Evolutionary conservation across 2,113 vertebrate genomes (phyloP).

Genomic region (Pterocles burchelli): DNA sequence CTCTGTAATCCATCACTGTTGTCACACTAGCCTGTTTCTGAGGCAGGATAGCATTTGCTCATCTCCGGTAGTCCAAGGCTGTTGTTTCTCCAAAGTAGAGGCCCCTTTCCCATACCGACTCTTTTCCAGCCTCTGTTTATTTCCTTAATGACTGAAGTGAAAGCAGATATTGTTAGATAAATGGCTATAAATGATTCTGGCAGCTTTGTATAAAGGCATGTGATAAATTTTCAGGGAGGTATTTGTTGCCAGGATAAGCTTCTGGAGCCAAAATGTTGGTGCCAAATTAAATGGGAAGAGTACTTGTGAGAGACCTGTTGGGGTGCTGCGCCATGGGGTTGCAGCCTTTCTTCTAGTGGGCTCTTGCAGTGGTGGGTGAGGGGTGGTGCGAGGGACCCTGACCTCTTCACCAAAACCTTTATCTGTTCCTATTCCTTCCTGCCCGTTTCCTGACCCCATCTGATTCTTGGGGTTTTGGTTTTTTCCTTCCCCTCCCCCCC

Average conservation of each 20-base stretch:
- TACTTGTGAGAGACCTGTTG: neutral
- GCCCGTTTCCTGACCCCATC: accelerated
- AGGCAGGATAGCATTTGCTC: neutral
- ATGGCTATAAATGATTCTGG: conserved; percentile 45
- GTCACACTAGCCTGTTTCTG: conserved; percentile 30
- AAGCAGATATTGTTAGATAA: conserved; percentile 53
- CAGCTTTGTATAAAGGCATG: conserved; percentile 15
- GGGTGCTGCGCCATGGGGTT: neutral
- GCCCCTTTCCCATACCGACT: neutral
- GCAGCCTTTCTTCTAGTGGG: neutral
- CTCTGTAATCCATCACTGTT: conserved; percentile 30
- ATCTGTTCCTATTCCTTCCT: neutral
- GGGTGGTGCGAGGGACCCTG: accelerated
- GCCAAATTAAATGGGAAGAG: neutral
- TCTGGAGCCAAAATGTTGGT: neutral
- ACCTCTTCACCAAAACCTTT: neutral
- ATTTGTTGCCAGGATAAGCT: conserved; percentile 13
- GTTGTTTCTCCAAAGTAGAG: neutral
- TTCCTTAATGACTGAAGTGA: conserved; percentile 33
- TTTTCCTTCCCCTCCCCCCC: neutral
- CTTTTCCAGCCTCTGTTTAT: conserved; percentile 11
- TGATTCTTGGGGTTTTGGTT: neutral
- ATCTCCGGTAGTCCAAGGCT: neutral
- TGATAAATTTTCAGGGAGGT: conserved; percentile 31
- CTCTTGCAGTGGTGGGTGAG: neutral